Percentiles rank a stretch among this genome's conserved stretches.
These are phyloP conservation scores for Xanthia icteritia DNA, from an alignment of 2,888 invertebrate genomes.

Conservation along the genomic window DNA sequence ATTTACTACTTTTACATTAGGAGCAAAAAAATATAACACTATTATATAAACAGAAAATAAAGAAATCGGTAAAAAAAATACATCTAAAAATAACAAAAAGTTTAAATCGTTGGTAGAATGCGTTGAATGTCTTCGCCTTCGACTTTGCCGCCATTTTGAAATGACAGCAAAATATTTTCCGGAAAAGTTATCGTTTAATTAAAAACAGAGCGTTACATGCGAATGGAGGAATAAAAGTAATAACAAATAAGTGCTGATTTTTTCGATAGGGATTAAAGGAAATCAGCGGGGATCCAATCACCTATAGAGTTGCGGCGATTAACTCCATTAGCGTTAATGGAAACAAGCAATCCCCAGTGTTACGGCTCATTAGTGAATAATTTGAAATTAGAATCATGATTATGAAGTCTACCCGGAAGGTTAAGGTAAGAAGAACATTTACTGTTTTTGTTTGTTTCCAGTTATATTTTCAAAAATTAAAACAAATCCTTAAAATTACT, in stretches of 20 bases:
- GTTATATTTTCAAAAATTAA: background rate
- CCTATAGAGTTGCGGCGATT: constrained; percentile 74
- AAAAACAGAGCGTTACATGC: constrained; percentile 11
- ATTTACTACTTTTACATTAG: constrained; percentile 59
- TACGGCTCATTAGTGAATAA: constrained; percentile 74
- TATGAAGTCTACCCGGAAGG: constrained; percentile 34
- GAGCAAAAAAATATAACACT: constrained; percentile 27
- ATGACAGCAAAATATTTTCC: background rate
- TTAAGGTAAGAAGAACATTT: background rate
- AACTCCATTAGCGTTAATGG: constrained; percentile 78
- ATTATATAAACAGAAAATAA: constrained; percentile 15
- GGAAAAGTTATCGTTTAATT: background rate
- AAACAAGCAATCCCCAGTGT: constrained; percentile 71
- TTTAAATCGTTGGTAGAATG: constrained; percentile 18
- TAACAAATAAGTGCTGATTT: constrained; percentile 46
- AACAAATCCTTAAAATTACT: background rate
- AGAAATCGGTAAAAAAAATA: background rate
- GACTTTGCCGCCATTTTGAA: constrained; percentile 37
- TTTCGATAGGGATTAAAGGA: constrained; percentile 50
- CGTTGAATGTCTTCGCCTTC: background rate
- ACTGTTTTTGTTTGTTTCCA: background rate
- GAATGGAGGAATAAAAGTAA: constrained; percentile 24
- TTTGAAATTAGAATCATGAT: constrained; percentile 61
- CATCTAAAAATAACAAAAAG: background rate
- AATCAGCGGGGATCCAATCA: constrained; percentile 70